Conservation (phyloP, 2,888 invertebrate species). For the Theretra japonica region DNA sequence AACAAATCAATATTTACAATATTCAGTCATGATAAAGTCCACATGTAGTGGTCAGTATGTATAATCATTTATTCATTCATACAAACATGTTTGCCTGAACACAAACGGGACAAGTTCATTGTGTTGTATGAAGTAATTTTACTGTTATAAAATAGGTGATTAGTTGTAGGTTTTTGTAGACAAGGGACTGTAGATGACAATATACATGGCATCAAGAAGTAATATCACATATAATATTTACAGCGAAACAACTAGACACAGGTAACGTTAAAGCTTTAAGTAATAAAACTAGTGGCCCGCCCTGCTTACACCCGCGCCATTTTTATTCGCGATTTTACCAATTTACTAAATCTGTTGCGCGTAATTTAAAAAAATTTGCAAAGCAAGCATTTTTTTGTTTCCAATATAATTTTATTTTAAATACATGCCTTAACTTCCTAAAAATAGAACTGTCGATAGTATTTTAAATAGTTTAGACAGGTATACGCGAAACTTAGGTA, state of each 20-base stretch:
- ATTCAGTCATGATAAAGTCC: conserved; percentile 78
- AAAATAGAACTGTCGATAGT: conserved; percentile 7
- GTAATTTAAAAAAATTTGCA: background rate
- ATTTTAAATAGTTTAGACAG: conserved; percentile 1
- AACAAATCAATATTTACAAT: conserved; percentile 79
- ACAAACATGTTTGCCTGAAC: conserved; percentile 34
- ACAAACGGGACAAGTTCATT: conserved; percentile 37
- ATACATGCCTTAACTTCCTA: background rate
- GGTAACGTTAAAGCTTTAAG: conserved; percentile 73
- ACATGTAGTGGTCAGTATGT: conserved; percentile 47
- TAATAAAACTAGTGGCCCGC: conserved; percentile 34
- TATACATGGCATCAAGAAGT: conserved; percentile 72
- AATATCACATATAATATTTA: conserved; percentile 74
- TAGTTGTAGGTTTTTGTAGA: conserved; percentile 1
- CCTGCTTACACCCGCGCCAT: conserved; percentile 2
- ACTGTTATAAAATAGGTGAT: background rate
- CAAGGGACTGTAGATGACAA: conserved; percentile 39
- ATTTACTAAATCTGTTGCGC: background rate
- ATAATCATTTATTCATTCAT: conserved; percentile 25
- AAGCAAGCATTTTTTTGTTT: conserved; percentile 21
- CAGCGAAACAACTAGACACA: conserved; percentile 59
- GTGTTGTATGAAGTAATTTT: background rate
- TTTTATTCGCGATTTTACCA: background rate
- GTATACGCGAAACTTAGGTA: conserved; percentile 1
- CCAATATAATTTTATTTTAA: conserved; percentile 8